Evolutionary conservation across 2,888 invertebrate species (phyloP), one percentile per base, ranked within the genome.

Genomic region (Eristalis tenax): DNA sequence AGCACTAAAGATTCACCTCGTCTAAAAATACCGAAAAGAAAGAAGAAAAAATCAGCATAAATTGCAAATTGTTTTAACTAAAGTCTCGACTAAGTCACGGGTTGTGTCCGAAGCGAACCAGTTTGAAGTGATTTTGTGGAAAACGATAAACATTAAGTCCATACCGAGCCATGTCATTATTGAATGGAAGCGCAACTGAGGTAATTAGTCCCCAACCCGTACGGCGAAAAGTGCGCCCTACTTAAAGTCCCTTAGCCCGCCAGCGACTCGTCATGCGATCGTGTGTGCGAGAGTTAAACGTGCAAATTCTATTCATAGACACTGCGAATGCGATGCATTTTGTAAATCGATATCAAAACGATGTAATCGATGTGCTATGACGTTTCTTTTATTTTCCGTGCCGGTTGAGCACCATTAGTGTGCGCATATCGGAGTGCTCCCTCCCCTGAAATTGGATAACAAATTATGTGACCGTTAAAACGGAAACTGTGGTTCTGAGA

Each of bases 121-220:
- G 50, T 50, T 50, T n/a, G 18, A 50, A 50, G n/a, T 8, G 50
- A 50, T 50, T 50, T 50, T n/a, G 18, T 68, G 38, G 15, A 18
- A 57, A 75, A 77, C 1, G 26, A 26, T 0, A 64, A 18, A 64
- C 10, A 8, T 63, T 4, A 13, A 28, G 6, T 63, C 6, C 50
- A 35, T 0, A 26, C 59, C 18, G 5, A 61, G 69, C n/a, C 43
- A 87, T 87, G 87, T 59, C 83, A 22, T 68, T 70, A 8, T 11
- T 77, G 22, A 87, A 87, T 73, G 83, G 63, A 76, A 80, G 35
- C 64, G 59, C 71, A 68, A 50, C 79, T 8, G 77, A 83, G 87
- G 83, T 87, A 87, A 80, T 50, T 75, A 71, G 63, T 68, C 70
- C 32, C 32, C 26, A 26, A 50, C 50, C 18, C 50, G 5, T n/a